These are phyloP conservation scores for Pantala flavescens DNA, from an alignment of 1,140 invertebrate genomes.

Conservation along the genomic window DNA sequence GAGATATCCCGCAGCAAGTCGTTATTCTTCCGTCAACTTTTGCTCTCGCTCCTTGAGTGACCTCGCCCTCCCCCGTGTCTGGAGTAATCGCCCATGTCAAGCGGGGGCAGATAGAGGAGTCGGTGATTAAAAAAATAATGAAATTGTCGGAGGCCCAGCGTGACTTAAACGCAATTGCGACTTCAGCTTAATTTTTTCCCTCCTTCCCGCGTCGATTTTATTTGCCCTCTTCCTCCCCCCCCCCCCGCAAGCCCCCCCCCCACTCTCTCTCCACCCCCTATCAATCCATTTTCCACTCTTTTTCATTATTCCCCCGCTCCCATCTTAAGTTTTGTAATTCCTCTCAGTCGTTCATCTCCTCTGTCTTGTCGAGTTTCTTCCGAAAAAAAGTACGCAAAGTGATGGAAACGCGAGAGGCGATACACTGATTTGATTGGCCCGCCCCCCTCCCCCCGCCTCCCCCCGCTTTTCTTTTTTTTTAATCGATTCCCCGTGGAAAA, in stretches of 20 bases:
- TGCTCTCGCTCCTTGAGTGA: too few species aligned
- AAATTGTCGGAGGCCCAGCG: slow-evolving; percentile 14
- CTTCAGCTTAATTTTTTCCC: slow-evolving; percentile 13
- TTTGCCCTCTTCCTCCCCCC: not conserved
- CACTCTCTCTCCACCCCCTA: not conserved
- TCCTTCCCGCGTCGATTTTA: not conserved
- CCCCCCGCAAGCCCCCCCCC: not conserved
- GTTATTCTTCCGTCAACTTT: too few species aligned
- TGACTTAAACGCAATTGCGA: slow-evolving; percentile 11
- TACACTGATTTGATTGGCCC: too few species aligned
- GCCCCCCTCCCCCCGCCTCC: too few species aligned
- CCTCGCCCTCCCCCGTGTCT: not conserved
- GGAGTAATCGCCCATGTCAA: not conserved
- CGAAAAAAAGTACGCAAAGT: too few species aligned
- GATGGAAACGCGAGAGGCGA: too few species aligned
- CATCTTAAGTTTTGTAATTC: not conserved
- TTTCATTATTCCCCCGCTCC: not conserved
- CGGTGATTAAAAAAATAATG: slow-evolving; percentile 18
- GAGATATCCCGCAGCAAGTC: too few species aligned
- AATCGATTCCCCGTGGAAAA: too few species aligned
- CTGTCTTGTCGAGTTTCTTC: too few species aligned
- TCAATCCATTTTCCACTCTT: slow-evolving; percentile 6
- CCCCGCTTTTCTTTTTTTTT: too few species aligned
- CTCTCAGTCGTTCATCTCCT: not conserved
- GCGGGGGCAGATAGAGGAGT: not conserved